phyloP scores from a whole-genome alignment of 2,113 vertebrate species.

The Microcebus lehilahytsara region DNA sequence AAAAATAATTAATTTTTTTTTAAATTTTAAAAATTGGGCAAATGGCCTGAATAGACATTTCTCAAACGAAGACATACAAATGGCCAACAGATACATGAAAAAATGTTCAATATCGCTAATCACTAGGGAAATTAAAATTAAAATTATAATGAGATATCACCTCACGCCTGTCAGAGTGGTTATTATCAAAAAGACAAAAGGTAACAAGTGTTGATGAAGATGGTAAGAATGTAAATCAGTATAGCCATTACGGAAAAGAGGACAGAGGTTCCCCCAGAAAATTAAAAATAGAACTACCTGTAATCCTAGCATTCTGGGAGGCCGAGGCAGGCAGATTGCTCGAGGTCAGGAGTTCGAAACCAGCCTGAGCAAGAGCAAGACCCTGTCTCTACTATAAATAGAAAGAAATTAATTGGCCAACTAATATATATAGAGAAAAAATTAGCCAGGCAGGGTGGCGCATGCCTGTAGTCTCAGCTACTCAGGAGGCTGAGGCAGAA shows the following conservation, averaged over 20 bases:
- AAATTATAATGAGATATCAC: neutral
- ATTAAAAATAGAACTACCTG: neutral
- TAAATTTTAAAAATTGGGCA: neutral
- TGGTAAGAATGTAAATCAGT: neutral
- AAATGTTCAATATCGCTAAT: neutral
- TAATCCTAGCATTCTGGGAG: too few species aligned
- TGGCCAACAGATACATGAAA: neutral
- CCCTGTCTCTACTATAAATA: too few species aligned
- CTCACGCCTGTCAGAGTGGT: neutral
- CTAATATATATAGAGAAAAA: too few species aligned
- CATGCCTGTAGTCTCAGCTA: too few species aligned
- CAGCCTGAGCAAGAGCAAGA: too few species aligned
- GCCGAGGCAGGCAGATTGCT: too few species aligned
- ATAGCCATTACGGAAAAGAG: neutral
- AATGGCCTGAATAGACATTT: neutral
- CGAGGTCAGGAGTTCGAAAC: too few species aligned
- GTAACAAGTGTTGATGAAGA: neutral
- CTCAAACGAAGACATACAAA: neutral
- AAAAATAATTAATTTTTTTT: neutral
- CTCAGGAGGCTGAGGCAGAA: too few species aligned
- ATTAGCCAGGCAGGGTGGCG: too few species aligned
- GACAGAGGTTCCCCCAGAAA: neutral
- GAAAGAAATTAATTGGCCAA: too few species aligned
- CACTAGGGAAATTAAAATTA: neutral
- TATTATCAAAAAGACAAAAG: neutral